phyloP scores from a whole-genome alignment of 2,797 vertebrate genomes.

The Sarcophilus harrisii region DNA sequence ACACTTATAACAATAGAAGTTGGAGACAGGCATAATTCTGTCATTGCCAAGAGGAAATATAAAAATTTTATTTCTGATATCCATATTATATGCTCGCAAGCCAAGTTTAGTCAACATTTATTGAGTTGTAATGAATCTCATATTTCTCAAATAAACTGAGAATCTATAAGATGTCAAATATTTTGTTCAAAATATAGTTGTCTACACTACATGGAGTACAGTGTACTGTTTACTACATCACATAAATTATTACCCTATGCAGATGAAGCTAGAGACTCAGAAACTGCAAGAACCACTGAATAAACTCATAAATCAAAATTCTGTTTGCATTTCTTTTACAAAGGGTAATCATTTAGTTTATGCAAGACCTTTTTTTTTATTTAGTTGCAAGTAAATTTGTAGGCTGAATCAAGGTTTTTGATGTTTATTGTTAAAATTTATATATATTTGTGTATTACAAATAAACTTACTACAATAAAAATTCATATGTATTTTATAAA shows the following conservation, averaged over 20 bases:
- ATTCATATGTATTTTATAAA: background rate
- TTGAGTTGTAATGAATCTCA: background rate
- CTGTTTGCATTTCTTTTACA: background rate
- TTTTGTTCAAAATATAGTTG: background rate
- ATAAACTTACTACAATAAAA: no score
- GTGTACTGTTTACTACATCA: background rate
- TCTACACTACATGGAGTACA: background rate
- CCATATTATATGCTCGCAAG: background rate
- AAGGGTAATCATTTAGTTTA: background rate
- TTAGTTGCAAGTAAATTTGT: background rate
- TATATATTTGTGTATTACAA: background rate
- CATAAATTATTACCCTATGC: background rate
- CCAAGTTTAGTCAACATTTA: background rate
- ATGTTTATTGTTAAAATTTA: background rate
- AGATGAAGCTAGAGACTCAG: background rate
- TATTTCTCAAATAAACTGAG: background rate
- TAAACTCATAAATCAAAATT: background rate
- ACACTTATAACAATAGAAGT: background rate
- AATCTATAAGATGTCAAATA: background rate
- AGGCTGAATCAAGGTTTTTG: background rate
- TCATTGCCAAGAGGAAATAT: background rate
- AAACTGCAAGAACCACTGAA: background rate
- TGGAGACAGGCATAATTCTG: background rate
- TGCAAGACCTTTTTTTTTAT: background rate
- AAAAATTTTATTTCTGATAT: background rate